Base-by-base conservation (phyloP, 2,797 vertebrate species). In the Lindbergichthys nudifrons region DNA sequence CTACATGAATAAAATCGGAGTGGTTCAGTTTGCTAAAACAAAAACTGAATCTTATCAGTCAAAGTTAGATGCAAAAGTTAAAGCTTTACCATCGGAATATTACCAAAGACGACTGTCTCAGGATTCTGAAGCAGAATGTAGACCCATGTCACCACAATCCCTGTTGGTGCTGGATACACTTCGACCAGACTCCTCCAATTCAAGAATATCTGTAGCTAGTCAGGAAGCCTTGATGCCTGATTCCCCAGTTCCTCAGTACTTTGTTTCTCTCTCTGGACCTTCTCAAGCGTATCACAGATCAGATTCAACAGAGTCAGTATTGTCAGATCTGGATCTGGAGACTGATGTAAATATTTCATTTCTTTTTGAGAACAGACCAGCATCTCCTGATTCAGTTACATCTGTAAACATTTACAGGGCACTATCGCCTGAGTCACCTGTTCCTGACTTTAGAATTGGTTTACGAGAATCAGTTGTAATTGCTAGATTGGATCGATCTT, bases 361-460 rank as follows among this genome's bases (percentile, higher is more conserved):
- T 57, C 14, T 39, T 70, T 59, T 43, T 64, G 77, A 89, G 26
- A 67, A 73, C 4, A 83, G 88, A 79, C 54, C 80, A 47, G 64
- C 51, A n/a, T 91, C 88, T 67, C 58, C 64, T 65, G 73, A 89
- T 61, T 90, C 87, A 36, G 21, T 68, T 15, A 62, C 26, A 30
- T 90, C 88, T 56, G 10, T 70, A 42, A 82, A 74, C 70, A 77
- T 81, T 36, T 41, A 79, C 46, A 82, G 63, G 19, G 26, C 46
- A 52, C 81, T 87, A 1, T 87, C 86, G 3, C 81, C 88, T 57
- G 92, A 93, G 61, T 93, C 91, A 68, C 89, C 92, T 32, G 32
- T 92, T 50, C 89, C 89, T 42, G 82, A 83, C 11, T 92, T 90
- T 83, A 68, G 45, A 75, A 72, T 26, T 19, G 77, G 61, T 73